Conservation (phyloP, 2,888 invertebrate genomes). For the Epirrhoe tristata region DNA sequence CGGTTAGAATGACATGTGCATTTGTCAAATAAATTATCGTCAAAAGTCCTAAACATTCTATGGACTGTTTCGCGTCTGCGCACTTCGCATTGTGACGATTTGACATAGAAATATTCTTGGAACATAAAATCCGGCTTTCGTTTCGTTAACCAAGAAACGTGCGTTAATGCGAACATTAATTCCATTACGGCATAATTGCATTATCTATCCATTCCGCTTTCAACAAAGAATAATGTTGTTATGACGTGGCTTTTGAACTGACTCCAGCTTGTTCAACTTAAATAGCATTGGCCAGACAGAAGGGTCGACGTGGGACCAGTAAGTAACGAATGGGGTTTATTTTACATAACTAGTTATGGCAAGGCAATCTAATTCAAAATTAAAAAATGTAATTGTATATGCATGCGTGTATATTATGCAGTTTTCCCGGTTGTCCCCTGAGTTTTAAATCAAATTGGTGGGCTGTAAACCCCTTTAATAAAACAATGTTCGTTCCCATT, state of each 20-base stretch:
- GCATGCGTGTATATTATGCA: too few species aligned
- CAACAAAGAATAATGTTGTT: constrained; percentile 40
- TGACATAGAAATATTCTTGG: too few species aligned
- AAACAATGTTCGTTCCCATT: too few species aligned
- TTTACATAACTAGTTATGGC: not conserved
- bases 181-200: constrained; percentile 43
- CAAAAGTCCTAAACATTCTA: too few species aligned
- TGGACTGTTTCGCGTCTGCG: too few species aligned
- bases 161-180: constrained; percentile 41
- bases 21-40: too few species aligned
- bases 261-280: constrained; percentile 32
- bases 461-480: too few species aligned
- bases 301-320: not conserved
- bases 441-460: too few species aligned
- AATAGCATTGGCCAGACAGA: constrained; percentile 20
- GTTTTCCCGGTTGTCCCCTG: too few species aligned
- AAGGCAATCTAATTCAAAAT: not conserved
- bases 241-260: constrained; percentile 34
- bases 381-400: too few species aligned
- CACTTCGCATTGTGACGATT: too few species aligned
- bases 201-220: constrained; percentile 42
- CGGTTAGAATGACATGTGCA: too few species aligned
- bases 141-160: constrained; percentile 32
- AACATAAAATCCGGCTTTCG: constrained; percentile 6
- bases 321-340: not conserved